Conservation (phyloP, 2,113 vertebrate species). For the Mus spicilegus region DNA sequence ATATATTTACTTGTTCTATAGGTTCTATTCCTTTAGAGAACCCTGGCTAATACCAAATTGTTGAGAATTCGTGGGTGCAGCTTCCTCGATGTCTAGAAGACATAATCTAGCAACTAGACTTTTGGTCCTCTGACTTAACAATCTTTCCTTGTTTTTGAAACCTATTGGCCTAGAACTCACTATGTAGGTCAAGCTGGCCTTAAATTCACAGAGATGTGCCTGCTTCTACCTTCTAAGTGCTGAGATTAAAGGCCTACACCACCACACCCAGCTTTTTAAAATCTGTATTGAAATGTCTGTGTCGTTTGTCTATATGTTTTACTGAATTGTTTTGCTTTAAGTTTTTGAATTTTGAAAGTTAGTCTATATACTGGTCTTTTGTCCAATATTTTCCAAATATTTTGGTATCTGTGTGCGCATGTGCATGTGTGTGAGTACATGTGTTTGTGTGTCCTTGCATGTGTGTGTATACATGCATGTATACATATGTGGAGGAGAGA, state of each 20-base stretch:
- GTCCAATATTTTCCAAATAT: background rate
- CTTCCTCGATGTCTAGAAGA: background rate
- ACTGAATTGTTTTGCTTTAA: background rate
- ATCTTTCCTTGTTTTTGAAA: background rate
- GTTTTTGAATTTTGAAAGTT: constrained; percentile 1
- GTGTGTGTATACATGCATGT: background rate
- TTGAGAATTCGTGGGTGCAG: background rate
- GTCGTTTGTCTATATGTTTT: background rate
- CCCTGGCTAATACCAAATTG: background rate
- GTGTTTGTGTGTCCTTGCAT: background rate
- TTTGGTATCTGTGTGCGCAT: background rate
- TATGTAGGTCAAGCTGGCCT: background rate
- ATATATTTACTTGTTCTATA: background rate
- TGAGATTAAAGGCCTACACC: background rate
- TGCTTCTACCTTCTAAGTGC: background rate
- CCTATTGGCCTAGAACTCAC: background rate
- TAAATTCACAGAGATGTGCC: background rate
- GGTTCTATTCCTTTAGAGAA: background rate
- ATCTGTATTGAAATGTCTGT: background rate
- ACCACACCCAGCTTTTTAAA: background rate
- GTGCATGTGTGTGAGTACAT: background rate
- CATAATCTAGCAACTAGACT: background rate
- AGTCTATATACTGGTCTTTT: background rate
- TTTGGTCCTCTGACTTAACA: background rate
- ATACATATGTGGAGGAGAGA: background rate